phyloP scores from a whole-genome alignment of 2,888 invertebrate genomes.

The Trissolcus japonicus region DNA sequence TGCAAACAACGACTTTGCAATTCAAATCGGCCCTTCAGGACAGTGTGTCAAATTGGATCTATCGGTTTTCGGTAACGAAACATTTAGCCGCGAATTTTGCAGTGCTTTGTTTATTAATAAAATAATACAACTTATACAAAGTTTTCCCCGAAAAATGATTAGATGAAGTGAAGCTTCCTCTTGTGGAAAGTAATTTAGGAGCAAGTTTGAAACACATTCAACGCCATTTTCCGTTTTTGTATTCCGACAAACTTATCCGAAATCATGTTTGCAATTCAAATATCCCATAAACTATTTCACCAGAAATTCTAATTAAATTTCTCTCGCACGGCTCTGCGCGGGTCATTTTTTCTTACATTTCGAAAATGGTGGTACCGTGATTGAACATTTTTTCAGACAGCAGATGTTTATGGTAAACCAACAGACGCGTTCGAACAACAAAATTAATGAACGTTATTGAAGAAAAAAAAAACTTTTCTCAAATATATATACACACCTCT shows the following conservation, averaged over 20 bases:
- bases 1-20: slow-evolving; percentile 1
- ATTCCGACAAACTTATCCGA: slow-evolving; percentile 7
- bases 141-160: no score
- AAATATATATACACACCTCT: no score
- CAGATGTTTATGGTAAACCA: background rate
- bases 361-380: slow-evolving; percentile 4
- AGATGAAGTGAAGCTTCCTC: no score
- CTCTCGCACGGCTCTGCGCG: background rate
- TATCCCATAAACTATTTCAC: slow-evolving; percentile 24
- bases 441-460: background rate
- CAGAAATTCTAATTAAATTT: slow-evolving; percentile 34
- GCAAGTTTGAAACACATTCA: background rate
- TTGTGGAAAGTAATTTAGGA: no score
- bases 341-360: slow-evolving; percentile 16
- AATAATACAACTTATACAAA: no score
- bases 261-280: slow-evolving; percentile 34
- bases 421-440: background rate
- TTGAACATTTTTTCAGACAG: slow-evolving; percentile 8
- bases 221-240: slow-evolving; percentile 11
- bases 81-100: no score
- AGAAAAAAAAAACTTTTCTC: no score
- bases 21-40: slow-evolving; percentile 1
- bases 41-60: no score
- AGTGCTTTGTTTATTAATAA: no score
- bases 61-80: no score